Evolutionary conservation across 2,113 vertebrate genomes (phyloP).

Genomic region (Mormoops blainvillei): DNA sequence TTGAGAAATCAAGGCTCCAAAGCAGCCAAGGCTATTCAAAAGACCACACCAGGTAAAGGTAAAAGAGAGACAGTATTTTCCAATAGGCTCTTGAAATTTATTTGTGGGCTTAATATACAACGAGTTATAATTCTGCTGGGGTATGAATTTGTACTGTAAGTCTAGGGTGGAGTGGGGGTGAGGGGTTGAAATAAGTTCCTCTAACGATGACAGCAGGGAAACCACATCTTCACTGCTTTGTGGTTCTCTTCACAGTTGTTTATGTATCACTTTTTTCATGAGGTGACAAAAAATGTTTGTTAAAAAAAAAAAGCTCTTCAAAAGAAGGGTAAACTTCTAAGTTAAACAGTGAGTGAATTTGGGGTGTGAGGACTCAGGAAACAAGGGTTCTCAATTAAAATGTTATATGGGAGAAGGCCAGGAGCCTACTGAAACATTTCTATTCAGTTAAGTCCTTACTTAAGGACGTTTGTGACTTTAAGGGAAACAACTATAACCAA

Average conservation of each 20-base stretch:
- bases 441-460: neutral
- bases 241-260: slow-evolving; percentile 45
- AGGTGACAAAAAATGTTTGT: slow-evolving; percentile 38
- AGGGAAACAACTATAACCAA: neutral
- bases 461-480: neutral
- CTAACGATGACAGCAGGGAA: slow-evolving; percentile 21
- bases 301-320: neutral
- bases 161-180: neutral
- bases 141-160: slow-evolving; percentile 18
- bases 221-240: slow-evolving; percentile 43
- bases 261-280: neutral
- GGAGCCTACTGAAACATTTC: neutral
- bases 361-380: neutral
- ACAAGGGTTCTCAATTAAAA: neutral
- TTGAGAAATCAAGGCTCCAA: neutral
- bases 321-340: slow-evolving; percentile 32
- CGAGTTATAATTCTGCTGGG: slow-evolving; percentile 2
- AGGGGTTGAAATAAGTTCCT: neutral
- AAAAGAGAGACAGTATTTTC: neutral
- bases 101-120: neutral
- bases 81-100: neutral
- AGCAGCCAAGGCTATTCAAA: neutral
- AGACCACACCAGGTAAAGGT: neutral
- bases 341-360: slow-evolving; percentile 8
- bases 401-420: neutral